phyloP scores from a whole-genome alignment of 2,888 invertebrate species.

The Tridacna crocea region DNA sequence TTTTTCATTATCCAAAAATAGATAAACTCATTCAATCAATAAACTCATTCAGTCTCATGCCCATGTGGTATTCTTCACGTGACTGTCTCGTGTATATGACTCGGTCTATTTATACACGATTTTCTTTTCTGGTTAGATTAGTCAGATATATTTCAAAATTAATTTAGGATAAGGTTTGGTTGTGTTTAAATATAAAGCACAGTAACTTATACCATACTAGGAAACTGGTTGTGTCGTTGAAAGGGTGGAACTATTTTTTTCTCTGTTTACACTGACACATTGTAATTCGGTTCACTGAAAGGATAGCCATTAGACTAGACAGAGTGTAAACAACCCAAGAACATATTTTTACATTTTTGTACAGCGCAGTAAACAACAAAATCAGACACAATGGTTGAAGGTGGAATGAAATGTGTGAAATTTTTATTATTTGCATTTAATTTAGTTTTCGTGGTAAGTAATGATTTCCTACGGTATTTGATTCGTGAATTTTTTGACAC shows the following conservation, averaged over 20 bases:
- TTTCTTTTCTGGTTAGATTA: background rate
- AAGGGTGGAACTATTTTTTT: constrained; percentile 1
- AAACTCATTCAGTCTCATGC: background rate
- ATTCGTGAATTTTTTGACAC: background rate
- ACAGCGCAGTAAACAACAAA: constrained; percentile 18
- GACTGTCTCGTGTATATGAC: constrained; percentile 13
- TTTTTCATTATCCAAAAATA: no score
- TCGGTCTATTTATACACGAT: background rate
- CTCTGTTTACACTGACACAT: background rate
- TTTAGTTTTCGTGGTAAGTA: constrained; percentile 83
- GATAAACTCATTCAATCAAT: background rate
- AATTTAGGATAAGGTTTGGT: background rate
- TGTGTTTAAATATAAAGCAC: background rate
- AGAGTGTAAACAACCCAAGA: no score
- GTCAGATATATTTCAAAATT: background rate
- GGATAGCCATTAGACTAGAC: background rate
- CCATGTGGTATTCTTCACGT: constrained; percentile 14
- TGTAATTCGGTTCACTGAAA: constrained; percentile 4
- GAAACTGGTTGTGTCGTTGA: background rate
- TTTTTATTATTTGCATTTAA: constrained; percentile 82
- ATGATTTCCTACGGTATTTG: background rate
- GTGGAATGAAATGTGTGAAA: constrained; percentile 83
- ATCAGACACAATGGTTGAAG: constrained; percentile 80
- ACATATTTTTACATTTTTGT: background rate
- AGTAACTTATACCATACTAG: background rate